These are phyloP conservation scores for Drosophila pandora DNA, from an alignment of 1,140 invertebrate genomes.

Conservation along the genomic window DNA sequence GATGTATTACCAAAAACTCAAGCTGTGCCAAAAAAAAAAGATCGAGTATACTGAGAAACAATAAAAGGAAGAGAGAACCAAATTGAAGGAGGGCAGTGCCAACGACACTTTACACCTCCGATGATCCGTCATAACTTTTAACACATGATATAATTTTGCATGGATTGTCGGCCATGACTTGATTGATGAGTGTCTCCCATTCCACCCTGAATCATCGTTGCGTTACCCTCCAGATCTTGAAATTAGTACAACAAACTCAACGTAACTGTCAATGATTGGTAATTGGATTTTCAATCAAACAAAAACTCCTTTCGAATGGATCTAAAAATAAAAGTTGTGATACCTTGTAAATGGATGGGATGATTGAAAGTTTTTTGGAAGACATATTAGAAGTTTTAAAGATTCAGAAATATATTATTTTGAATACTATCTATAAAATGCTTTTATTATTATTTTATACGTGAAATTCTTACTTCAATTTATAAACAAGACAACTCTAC, in stretches of 20 bases:
- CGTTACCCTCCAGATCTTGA: conserved; percentile 26
- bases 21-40: conserved; percentile 70
- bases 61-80: conserved; percentile 46
- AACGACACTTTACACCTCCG: conserved; percentile 79
- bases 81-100: conserved; percentile 47
- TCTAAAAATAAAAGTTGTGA: conserved; percentile 21
- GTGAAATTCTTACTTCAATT: neutral
- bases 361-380: neutral
- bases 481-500: neutral
- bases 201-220: conserved; percentile 9
- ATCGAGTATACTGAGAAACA: conserved; percentile 11
- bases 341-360: conserved; percentile 3
- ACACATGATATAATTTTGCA: conserved; percentile 82
- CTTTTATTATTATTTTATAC: neutral
- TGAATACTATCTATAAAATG: neutral
- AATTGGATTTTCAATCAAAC: conserved; percentile 72
- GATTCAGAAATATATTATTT: neutral
- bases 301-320: conserved; percentile 49
- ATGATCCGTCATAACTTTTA: conserved; percentile 82
- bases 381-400: too few relatives aligned
- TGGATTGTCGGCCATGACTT: conserved; percentile 66
- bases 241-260: conserved; percentile 74
- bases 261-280: conserved; percentile 76
- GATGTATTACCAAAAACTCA: conserved; percentile 60
- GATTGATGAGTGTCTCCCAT: conserved; percentile 64